phyloP scores from a whole-genome alignment of 2,113 vertebrate genomes.

The Dunckerocampus dactyliophorus region DNA sequence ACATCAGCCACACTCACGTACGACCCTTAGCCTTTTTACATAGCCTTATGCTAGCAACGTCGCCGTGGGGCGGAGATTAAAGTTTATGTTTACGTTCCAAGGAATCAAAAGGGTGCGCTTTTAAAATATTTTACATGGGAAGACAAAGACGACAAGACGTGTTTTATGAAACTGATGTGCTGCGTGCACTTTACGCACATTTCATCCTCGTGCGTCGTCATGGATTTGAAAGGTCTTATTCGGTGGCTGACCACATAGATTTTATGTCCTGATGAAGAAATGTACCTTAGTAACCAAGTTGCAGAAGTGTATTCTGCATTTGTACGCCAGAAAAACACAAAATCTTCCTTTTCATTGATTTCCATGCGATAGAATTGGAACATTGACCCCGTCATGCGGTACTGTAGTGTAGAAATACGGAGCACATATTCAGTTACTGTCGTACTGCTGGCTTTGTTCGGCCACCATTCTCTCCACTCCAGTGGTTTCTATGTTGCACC shows the following conservation, averaged over 20 bases:
- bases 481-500: constrained; percentile 51
- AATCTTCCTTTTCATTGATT: constrained; percentile 62
- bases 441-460: constrained; percentile 61
- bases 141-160: neutral
- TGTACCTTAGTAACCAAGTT: constrained; percentile 22
- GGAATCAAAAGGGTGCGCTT: constrained; percentile 1
- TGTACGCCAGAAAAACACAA: constrained; percentile 49
- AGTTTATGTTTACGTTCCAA: neutral
- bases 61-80: too few species aligned
- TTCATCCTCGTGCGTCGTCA: neutral
- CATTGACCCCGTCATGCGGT: constrained; percentile 37
- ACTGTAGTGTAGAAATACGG: too few species aligned
- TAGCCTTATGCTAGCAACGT: constrained; percentile 14
- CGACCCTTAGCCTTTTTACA: constrained; percentile 31
- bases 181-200: constrained; percentile 53
- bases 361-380: constrained; percentile 57
- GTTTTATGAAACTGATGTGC: constrained; percentile 30
- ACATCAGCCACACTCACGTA: constrained; percentile 52
- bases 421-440: constrained; percentile 46
- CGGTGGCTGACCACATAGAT: too few species aligned
- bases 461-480: constrained; percentile 63
- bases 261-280: neutral
- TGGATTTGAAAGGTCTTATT: too few species aligned
- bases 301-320: constrained; percentile 75
- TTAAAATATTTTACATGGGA: constrained; percentile 17